These are phyloP conservation scores for Burhinus bistriatus DNA, from an alignment of 2,113 vertebrate genomes.

Conservation along the genomic window DNA sequence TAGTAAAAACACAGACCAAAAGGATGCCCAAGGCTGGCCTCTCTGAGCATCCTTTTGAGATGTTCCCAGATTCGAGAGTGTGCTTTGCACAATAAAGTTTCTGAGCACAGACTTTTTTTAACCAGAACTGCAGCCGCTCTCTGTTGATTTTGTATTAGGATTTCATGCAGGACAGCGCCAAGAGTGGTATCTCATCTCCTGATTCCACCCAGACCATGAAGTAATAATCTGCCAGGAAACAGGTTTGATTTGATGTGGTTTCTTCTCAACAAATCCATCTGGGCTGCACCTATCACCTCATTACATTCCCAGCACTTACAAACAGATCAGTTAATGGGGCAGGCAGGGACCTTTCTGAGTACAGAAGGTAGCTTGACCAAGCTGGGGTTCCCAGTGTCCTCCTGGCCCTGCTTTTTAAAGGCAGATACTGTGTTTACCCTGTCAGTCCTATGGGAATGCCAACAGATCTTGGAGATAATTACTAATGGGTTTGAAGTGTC, in stretches of 20 bases:
- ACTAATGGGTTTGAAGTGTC: not conserved
- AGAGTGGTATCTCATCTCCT: not conserved
- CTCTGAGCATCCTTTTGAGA: not conserved
- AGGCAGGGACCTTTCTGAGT: not conserved
- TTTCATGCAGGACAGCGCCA: not conserved
- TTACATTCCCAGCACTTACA: not conserved
- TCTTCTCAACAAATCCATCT: not conserved
- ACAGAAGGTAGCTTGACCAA: not conserved
- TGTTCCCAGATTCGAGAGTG: not conserved
- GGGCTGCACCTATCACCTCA: not conserved
- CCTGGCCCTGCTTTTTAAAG: not conserved
- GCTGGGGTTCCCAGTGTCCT: not conserved
- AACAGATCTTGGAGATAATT: not conserved
- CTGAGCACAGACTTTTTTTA: not conserved
- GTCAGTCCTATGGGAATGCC: not conserved
- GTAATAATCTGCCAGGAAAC: conserved; percentile 6
- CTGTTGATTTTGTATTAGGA: not conserved
- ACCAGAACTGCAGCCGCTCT: not conserved
- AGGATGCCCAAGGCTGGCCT: not conserved
- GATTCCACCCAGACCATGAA: not conserved
- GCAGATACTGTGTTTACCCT: not conserved
- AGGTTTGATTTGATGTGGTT: not conserved
- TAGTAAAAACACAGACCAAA: not conserved
- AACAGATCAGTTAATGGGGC: not conserved
- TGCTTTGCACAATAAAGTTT: not conserved